These are phyloP conservation scores for Nephrotoma appendiculata DNA, from an alignment of 2,888 invertebrate genomes.

Conservation along the genomic window DNA sequence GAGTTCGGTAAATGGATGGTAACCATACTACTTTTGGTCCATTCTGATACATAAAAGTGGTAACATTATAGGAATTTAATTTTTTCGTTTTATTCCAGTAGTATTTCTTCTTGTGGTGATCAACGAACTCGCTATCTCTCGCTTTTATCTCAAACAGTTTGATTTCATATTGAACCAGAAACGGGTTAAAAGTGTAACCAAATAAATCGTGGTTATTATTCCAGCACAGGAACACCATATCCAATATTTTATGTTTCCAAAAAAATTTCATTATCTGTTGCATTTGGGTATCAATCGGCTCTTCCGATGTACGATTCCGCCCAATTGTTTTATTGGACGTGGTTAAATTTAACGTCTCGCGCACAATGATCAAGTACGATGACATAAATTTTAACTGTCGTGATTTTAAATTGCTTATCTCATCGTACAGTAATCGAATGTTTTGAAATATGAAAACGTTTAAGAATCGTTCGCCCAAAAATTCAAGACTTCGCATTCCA, in stretches of 20 bases:
- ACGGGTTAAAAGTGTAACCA: neutral
- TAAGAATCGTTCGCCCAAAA: neutral
- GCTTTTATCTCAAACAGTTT: neutral
- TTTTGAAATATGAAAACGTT: neutral
- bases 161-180: neutral
- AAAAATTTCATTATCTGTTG: neutral
- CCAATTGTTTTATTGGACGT: too few relatives aligned
- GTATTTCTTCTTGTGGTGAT: neutral
- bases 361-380: neutral
- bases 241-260: neutral
- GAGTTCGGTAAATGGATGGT: neutral
- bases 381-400: neutral
- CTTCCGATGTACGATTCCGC: neutral
- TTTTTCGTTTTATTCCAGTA: neutral
- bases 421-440: neutral
- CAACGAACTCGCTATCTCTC: neutral
- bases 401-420: neutral
- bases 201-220: neutral
- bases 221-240: neutral
- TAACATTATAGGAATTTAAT: neutral
- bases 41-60: neutral
- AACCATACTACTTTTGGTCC: neutral
- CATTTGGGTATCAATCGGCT: neutral
- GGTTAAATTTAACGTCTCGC: neutral
- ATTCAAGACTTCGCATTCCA: neutral